Evolutionary conservation across 64 coral and sea anemone genomes (phyloP), one percentile per base, ranked within the genome.

Genomic region (Acropora yongei): DNA sequence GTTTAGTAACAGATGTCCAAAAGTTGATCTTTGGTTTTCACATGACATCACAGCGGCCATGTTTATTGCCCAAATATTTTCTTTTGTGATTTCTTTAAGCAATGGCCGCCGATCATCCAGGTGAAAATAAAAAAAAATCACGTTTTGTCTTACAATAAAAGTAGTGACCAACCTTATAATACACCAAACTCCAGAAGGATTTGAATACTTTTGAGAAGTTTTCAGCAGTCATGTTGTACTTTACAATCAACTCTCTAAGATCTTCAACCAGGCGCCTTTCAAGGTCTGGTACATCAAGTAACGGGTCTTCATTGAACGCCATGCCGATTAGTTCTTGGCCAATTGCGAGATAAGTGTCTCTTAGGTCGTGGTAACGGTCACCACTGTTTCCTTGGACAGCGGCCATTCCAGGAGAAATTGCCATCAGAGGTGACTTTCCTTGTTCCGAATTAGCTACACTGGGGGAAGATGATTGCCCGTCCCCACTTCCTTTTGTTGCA

Each of bases 321-420:
- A 44, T 83, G 0, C 44, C 57, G 3, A 58, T 83, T 14, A 83
- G 3, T 57, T 83, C 80, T 6, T 66, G 11, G 1, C 53, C 41
- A 2, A 12, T 83, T 8, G 55, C 11, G 20, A 83, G 80, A 41
- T 83, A 83, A 44, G 44, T 46, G 12, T 83, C 57, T 83, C 57
- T 83, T 13, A 83, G 80, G 0, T 83, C 80, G 8, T 60, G 80
- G 10, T 44, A 83, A 44, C 80, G 57, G 45, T 83, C 63, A 44
- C 11, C 8, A 0, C 16, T 46, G 80, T 42, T 83, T 18, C 13
- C 75, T 48, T 44, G 43, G 18, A 16, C 17, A 1, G 12, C 45
- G 11, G 12, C 75, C 13, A 2, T 48, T 77, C 2, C 14, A 18
- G 14, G 2, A 48, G 75, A 1, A 77, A 3, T 16, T 77, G 43